phyloP scores from a whole-genome alignment of 2,888 invertebrate genomes.

The Melangyna quadrimaculata region DNA sequence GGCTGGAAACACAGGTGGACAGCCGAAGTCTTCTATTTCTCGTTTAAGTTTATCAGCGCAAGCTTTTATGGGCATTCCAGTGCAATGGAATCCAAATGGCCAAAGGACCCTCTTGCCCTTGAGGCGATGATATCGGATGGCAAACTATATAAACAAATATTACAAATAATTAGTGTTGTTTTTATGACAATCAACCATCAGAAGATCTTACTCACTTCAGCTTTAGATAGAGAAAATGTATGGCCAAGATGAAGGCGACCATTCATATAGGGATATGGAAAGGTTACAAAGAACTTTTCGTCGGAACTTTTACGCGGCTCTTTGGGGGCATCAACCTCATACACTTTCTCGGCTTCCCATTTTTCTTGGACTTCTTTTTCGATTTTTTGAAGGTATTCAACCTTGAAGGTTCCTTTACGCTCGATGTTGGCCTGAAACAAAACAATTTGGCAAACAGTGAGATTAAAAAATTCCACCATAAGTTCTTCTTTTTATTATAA shows the following conservation, averaged over 20 bases:
- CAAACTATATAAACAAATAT: conserved; percentile 85
- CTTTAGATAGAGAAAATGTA: conserved; percentile 97
- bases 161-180: background rate
- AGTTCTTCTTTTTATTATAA: background rate
- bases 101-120: conserved; percentile 95
- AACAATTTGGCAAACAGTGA: background rate
- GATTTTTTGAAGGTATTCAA: conserved; percentile 94
- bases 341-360: conserved; percentile 91
- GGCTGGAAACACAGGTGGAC: conserved; percentile 94
- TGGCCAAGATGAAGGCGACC: conserved; percentile 98
- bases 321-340: conserved; percentile 91
- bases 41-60: conserved; percentile 98
- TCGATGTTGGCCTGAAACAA: conserved; percentile 81
- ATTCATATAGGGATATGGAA: conserved; percentile 99
- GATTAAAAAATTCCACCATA: background rate
- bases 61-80: conserved; percentile 99
- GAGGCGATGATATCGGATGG: conserved; percentile 94
- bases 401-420: conserved; percentile 97
- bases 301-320: conserved; percentile 82
- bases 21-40: conserved; percentile 95
- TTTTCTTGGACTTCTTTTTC: conserved; percentile 91
- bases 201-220: conserved; percentile 86
- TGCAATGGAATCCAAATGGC: conserved; percentile 99
- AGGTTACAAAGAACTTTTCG: conserved; percentile 96
- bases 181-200: background rate